Evolutionary conservation across 2,113 vertebrate genomes (phyloP), one percentile per base, ranked within the genome.

Genomic region (Pleuronectes platessa): DNA sequence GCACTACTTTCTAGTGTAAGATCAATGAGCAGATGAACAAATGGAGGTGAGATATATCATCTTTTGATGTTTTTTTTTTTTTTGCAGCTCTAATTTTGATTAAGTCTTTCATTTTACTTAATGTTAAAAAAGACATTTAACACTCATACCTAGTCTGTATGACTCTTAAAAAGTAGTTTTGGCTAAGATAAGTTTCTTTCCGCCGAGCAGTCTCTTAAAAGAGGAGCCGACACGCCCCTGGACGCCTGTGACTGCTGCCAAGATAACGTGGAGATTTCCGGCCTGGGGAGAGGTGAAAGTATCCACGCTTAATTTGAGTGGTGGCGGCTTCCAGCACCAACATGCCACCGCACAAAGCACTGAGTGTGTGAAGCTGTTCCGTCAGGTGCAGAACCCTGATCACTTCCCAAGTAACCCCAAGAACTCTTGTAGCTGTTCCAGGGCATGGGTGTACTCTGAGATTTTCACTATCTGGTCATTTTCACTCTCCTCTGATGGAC

Each of bases 291-390:
- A 80, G 71, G 64, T 70, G 35, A 80, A 89, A 84, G 63, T 79
- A 75, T 63, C 59, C 47, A 35, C 0, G 5, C 66, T 82, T 82
- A 72, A 82, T 73, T 76, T 75, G 65, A 58, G 56, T 56, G 20
- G 58, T 45, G 56, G 58, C 31, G 69, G 66, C 58, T 84, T 88
- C 64, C 74, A 89, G 78, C 80, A 85, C 62, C 79, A 86, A 78
- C 76, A 89, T 74, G 75, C 82, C 75, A 26, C 53, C 61, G 64
- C 80, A 89, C 80, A 91, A 85, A 90, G 81, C 72, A 24, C 4
- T 27, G 42, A 84, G 74, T 88, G 83, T 89, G 21, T 66, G 21
- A 62, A 61, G 53, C 76, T n/a, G 61, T 59, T 71, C 71, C 40
- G 71, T 86, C 62, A 83, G 81, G 76, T 87, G 78, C 24, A 35